phyloP scores from a whole-genome alignment of 2,113 vertebrate species.

The Atrichornis clamosus region DNA sequence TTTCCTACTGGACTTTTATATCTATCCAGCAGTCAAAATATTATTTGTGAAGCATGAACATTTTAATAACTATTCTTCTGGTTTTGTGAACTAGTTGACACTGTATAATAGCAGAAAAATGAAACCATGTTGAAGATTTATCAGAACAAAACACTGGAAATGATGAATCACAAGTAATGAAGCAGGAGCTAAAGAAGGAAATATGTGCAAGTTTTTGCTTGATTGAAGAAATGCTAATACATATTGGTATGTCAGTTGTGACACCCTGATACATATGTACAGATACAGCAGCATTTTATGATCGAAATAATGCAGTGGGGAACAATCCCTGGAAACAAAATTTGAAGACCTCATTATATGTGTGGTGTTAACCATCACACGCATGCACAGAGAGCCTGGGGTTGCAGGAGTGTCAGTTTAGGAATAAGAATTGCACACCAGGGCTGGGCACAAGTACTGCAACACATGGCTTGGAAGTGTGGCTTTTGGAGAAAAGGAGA shows the following conservation, averaged over 20 bases:
- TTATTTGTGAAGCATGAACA: conserved; percentile 61
- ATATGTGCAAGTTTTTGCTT: conserved; percentile 41
- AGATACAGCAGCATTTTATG: not conserved
- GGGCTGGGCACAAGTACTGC: fast-evolving
- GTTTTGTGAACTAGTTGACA: conserved; percentile 59
- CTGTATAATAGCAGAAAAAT: conserved; percentile 54
- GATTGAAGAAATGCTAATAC: conserved; percentile 57
- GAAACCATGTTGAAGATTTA: conserved; percentile 38
- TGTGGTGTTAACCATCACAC: conserved; percentile 3
- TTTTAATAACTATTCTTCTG: conserved; percentile 64
- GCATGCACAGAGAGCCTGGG: not conserved
- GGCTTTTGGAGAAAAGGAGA: not conserved
- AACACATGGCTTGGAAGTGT: not conserved
- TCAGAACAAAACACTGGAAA: conserved; percentile 56
- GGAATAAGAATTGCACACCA: not conserved
- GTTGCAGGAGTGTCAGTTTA: not conserved
- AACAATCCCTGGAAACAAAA: not conserved
- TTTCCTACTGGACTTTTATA: conserved; percentile 61
- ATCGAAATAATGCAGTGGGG: conserved; percentile 3
- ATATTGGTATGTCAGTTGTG: not conserved
- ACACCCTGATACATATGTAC: not conserved
- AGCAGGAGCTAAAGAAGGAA: conserved; percentile 31
- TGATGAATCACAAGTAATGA: conserved; percentile 62
- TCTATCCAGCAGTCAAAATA: conserved; percentile 58
- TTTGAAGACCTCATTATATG: conserved; percentile 15